Evolutionary conservation across 2,113 vertebrate species (phyloP), one percentile per base, ranked within the genome.

Genomic region (Sula dactylatra): DNA sequence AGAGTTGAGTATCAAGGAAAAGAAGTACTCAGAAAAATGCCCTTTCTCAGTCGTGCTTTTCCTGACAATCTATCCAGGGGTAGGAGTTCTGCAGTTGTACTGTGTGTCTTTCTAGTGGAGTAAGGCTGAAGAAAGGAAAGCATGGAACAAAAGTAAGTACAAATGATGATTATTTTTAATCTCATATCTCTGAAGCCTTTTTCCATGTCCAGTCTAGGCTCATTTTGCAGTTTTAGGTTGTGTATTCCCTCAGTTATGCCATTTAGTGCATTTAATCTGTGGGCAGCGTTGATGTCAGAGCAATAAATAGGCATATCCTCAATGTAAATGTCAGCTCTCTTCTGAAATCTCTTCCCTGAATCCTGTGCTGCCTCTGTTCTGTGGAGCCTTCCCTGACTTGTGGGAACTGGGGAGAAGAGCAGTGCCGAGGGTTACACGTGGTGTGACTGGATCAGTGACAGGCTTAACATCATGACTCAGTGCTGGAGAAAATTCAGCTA

Each of bases 361-460:
- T 50, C 38, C 80, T 58, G 24, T 3, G 22, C 26, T 74, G 78
- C 54, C 73, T 50, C 19, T 50, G 59, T 17, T 55, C 56, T 58
- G 29, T 6, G 2, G 72, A 84, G 49, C 77, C 8, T 36, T 34
- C 66, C 47, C 38, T 5, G 1, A 17, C 74, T 21, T 4, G 0
- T 2, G 67, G 67, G 67, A 20, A 4, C 42, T 4, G 21, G 44
- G n/a, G 52, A 66, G 72, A 31, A 29, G n/a, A 61, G 86, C 79
- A 13, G 62, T 13, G 32, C 56, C 0, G 0, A 7, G 81, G 79
- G 64, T 45, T 29, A 17, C 56, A 1, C 1, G 0, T 0, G 9
- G 9, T 9, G 36, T 31, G 42, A 7, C 62, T 3, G 1, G 8
- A 1, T 20, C 34, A 0, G 44, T 42, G 87, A 24, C 62, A 24